phyloP scores from a whole-genome alignment of 2,888 invertebrate species.

The Orthosia gothica region DNA sequence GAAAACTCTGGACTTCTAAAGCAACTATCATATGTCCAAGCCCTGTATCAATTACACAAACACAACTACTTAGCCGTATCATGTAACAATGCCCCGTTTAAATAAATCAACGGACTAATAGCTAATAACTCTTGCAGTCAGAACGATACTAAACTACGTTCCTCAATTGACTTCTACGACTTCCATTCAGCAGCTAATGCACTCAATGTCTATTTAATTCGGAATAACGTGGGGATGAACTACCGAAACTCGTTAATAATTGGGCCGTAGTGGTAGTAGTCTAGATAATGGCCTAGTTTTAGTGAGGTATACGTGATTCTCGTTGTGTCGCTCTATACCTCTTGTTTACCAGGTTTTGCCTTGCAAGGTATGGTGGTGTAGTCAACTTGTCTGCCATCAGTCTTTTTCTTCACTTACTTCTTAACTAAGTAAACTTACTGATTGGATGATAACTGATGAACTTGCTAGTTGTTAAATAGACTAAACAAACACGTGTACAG shows the following conservation, averaged over 20 bases:
- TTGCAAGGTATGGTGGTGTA: too few species aligned
- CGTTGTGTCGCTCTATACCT: too few species aligned
- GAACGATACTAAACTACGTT: slow-evolving; percentile 44
- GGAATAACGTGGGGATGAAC: slow-evolving; percentile 61
- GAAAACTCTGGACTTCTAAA: not conserved
- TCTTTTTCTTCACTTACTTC: too few species aligned
- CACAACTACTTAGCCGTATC: slow-evolving; percentile 6
- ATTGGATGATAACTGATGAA: too few species aligned
- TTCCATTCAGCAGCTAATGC: slow-evolving; percentile 48
- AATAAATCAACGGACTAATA: slow-evolving; percentile 42
- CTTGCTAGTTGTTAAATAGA: too few species aligned
- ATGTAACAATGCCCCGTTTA: slow-evolving; percentile 17
- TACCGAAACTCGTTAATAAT: slow-evolving; percentile 59
- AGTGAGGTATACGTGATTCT: not conserved
- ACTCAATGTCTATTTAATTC: slow-evolving; percentile 63
- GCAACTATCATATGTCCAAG: not conserved
- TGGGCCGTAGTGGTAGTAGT: slow-evolving; percentile 24
- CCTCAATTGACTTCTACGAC: slow-evolving; percentile 60
- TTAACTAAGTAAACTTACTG: too few species aligned
- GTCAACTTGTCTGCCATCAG: too few species aligned
- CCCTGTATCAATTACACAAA: not conserved
- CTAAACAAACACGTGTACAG: too few species aligned
- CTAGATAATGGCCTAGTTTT: slow-evolving; percentile 32
- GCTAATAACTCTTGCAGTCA: slow-evolving; percentile 49
- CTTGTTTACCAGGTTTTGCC: too few species aligned